Evolutionary conservation across 2,888 invertebrate species (phyloP), one percentile per base, ranked within the genome.

Genomic region (Rhagonycha fulva): DNA sequence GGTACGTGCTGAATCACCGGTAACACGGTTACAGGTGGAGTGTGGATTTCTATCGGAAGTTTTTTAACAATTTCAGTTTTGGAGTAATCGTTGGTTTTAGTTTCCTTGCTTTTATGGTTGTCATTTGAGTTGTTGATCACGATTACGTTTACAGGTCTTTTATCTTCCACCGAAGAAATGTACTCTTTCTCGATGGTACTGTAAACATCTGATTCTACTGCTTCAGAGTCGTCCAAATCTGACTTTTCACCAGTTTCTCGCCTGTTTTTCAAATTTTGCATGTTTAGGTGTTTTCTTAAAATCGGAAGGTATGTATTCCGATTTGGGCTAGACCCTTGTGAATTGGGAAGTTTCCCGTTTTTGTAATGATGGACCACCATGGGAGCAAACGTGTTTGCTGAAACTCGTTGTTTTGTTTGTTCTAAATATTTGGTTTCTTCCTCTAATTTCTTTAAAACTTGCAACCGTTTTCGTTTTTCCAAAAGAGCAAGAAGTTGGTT

Each of bases 51-150:
- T 0, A n/a, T 7, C 2, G 47, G 47, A n/a, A n/a, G 7, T n/a
- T 47, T n/a, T n/a, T 47, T 47, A 47, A 47, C n/a, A n/a, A 47
- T n/a, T n/a, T 47, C 47, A n/a, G 47, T 47, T n/a, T 47, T 47
- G n/a, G 47, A 47, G 2, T 47, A n/a, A 47, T 47, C 47, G 12
- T n/a, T 1, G 5, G 5, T n/a, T n/a, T 47, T 47, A 2, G n/a
- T 47, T 47, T 47, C n/a, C 7, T 66, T 66, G 10, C 26, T 66
- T 3, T 80, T 76, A 28, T 81, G 71, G 75, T 83, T 78, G 67
- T 82, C 80, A 73, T 84, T 84, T 11, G 81, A 81, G 76, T 84
- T 84, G 74, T 84, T 84, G 74, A 84, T 84, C 23, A 83, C 79
- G 73, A 84, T 84, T 14, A 81, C 78, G 75, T 82, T 82, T 5